Evolutionary conservation across 92 coral and sea anemone genomes (phyloP).

Genomic region (Porites divaricata): DNA sequence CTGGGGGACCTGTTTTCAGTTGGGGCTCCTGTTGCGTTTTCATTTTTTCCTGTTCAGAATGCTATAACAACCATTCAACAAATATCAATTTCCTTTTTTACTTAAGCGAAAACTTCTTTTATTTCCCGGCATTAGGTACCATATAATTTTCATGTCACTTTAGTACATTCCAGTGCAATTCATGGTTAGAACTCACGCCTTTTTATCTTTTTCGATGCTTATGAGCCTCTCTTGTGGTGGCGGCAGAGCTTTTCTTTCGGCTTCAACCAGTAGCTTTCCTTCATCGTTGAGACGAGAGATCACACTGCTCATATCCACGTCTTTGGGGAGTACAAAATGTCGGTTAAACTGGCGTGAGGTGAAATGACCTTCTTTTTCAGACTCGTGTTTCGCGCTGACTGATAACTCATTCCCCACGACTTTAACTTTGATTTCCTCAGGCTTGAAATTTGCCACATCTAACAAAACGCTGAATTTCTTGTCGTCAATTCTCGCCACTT

Average conservation of each 20-base stretch:
- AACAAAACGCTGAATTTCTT: constrained; percentile 83
- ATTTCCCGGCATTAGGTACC: not conserved
- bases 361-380: constrained; percentile 82
- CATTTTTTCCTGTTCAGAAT: too few species aligned
- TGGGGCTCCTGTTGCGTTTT: too few species aligned
- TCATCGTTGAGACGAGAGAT: constrained; percentile 80
- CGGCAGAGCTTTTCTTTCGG: constrained; percentile 70
- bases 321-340: constrained; percentile 89
- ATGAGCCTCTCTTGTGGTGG: constrained; percentile 75
- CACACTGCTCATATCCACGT: constrained; percentile 83
- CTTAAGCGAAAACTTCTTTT: too few species aligned
- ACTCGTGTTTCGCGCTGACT: constrained; percentile 82
- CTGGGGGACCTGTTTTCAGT: too few species aligned
- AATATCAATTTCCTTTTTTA: too few species aligned
- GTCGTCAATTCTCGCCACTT: constrained; percentile 89
- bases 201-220: constrained; percentile 64
- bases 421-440: constrained; percentile 85
- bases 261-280: constrained; percentile 87
- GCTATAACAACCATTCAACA: too few species aligned
- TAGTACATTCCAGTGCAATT: too few species aligned
- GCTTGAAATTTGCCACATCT: constrained; percentile 83
- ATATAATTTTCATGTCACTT: not conserved
- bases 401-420: constrained; percentile 85
- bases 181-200: not conserved
- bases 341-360: constrained; percentile 88